phyloP scores from a whole-genome alignment of 2,113 vertebrate genomes.

The Hepsetus odoe region DNA sequence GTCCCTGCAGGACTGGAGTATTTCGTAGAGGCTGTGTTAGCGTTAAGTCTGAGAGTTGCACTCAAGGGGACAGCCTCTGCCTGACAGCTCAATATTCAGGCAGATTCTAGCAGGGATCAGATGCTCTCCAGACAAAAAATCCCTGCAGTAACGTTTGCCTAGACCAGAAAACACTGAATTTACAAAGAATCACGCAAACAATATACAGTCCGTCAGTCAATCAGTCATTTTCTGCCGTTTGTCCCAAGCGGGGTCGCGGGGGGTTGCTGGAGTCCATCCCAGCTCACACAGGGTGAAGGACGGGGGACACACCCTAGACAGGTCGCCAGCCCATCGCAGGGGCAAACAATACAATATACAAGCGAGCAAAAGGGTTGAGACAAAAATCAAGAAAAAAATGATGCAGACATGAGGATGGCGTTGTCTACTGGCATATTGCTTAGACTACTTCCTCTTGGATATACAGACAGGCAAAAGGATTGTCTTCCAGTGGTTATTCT shows the following conservation, averaged over 20 bases:
- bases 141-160: not conserved
- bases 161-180: not conserved
- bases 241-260: no score
- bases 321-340: no score
- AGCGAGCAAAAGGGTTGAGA: not conserved
- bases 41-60: conserved; percentile 24
- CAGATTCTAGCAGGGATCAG: not conserved
- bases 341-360: not conserved
- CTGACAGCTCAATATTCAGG: conserved; percentile 2
- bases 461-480: not conserved
- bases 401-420: not conserved
- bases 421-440: not conserved
- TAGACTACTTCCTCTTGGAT: not conserved
- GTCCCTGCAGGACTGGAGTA: conserved; percentile 8
- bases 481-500: conserved; percentile 1
- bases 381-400: not conserved
- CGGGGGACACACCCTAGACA: no score
- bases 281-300: no score
- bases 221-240: no score
- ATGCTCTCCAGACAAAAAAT: not conserved
- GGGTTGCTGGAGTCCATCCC: no score
- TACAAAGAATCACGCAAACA: not conserved
- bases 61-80: conserved; percentile 3
- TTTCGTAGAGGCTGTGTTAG: conserved; percentile 13
- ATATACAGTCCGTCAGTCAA: no score